Percentiles rank a stretch among this genome's conserved stretches.
These are phyloP conservation scores for Caenorhabditis inopinata DNA, from an alignment of 1,140 invertebrate genomes.

Conservation along the genomic window DNA sequence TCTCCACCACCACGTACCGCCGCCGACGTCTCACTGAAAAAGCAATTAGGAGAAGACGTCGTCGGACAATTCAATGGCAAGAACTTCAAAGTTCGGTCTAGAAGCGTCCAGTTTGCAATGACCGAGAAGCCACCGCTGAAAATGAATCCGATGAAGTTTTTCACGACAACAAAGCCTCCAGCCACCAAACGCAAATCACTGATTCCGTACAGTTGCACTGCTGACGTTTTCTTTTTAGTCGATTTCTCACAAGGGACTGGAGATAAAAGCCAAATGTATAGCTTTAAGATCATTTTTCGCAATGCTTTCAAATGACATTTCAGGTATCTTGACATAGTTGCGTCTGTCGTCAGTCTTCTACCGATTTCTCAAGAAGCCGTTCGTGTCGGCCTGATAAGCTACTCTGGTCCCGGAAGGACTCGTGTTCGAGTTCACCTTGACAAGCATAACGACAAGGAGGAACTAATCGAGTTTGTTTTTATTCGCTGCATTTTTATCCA, in stretches of 20 bases:
- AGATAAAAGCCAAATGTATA: conserved; percentile 39
- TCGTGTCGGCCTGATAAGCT: conserved; percentile 34
- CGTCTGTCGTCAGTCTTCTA: background rate
- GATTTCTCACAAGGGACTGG: conserved; percentile 40
- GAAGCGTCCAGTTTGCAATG: conserved; percentile 10
- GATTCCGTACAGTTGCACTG: conserved; percentile 28
- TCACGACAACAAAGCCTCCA: conserved; percentile 4
- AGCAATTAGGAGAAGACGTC: background rate
- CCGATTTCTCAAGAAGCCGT: conserved; percentile 24
- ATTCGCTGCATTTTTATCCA: no score
- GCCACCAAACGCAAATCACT: conserved; percentile 3
- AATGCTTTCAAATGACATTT: background rate
- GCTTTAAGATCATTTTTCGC: background rate
- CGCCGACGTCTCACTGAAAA: no score
- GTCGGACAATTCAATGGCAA: background rate
- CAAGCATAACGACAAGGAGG: conserved; percentile 30
- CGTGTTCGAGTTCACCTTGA: conserved; percentile 28
- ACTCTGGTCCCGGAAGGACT: conserved; percentile 38
- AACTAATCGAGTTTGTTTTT: conserved; percentile 37
- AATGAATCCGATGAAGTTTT: conserved; percentile 13
- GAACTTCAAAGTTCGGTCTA: background rate
- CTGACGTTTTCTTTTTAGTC: conserved; percentile 39
- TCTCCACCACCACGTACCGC: no score
- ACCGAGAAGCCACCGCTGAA: background rate
- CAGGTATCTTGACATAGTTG: conserved; percentile 29